Evolutionary conservation across 2,888 invertebrate genomes (phyloP).

Genomic region (Abrostola tripartita): DNA sequence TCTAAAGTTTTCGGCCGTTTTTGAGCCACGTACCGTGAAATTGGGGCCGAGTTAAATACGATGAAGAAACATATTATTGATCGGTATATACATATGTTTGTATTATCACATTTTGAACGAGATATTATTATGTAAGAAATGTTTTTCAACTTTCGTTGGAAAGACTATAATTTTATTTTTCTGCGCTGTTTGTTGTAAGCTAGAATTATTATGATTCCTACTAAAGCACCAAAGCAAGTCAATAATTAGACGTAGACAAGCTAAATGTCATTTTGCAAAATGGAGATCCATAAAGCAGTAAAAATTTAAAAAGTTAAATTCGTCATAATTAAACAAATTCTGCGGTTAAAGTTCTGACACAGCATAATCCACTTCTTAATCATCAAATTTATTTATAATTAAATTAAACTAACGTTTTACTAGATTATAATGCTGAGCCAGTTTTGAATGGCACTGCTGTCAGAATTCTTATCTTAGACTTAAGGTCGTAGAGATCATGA

Average conservation of each 20-base stretch:
- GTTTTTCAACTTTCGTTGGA: neutral
- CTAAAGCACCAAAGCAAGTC: too few relatives aligned
- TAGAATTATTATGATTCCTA: too few relatives aligned
- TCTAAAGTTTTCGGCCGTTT: slow-evolving; percentile 26
- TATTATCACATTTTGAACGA: neutral
- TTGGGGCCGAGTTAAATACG: slow-evolving; percentile 20
- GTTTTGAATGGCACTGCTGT: slow-evolving; percentile 16
- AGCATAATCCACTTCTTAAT: neutral
- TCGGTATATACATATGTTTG: neutral
- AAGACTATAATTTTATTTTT: too few relatives aligned
- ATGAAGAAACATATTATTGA: slow-evolving; percentile 11
- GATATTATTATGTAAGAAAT: neutral
- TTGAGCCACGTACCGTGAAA: slow-evolving; percentile 30
- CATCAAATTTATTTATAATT: neutral
- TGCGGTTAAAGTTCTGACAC: neutral
- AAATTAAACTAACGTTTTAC: slow-evolving; percentile 11
- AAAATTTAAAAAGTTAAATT: neutral
- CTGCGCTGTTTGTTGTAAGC: too few relatives aligned
- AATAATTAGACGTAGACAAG: too few relatives aligned
- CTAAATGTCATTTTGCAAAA: too few relatives aligned
- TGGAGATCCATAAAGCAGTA: too few relatives aligned
- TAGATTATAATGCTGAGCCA: slow-evolving; percentile 6
- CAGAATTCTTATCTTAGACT: slow-evolving; percentile 26
- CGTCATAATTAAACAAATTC: neutral
- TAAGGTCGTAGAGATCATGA: slow-evolving; percentile 9